A percentile compares a stretch with the other conserved stretches of the same genome.
These are phyloP conservation scores for Pan troglodytes DNA, from an alignment of 2,113 vertebrate species.

Conservation along the genomic window NHGRI_mPanTro3-v2.1_pri NC_072407.2:83274501-83275000, in stretches of 20 bases:
- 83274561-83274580: neutral
- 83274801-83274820: neutral
- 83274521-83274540: neutral
- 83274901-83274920: neutral
- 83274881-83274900: rapidly evolving
- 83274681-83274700: neutral
- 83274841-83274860: neutral
- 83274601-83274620: neutral
- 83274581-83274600: neutral
- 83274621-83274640: neutral
- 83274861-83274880: neutral
- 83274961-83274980: neutral
- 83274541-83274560: neutral
- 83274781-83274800: neutral
- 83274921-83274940: neutral
- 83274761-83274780: neutral
- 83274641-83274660: neutral
- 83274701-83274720: neutral
- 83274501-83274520: too few species aligned
- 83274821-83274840: neutral
- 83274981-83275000: neutral
- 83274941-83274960: neutral
- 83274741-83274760: neutral
- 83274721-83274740: neutral
- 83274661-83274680: neutral